These are phyloP conservation scores for Anguilla megastoma DNA, from an alignment of 2,797 vertebrate species.

Conservation along the genomic window DNA sequence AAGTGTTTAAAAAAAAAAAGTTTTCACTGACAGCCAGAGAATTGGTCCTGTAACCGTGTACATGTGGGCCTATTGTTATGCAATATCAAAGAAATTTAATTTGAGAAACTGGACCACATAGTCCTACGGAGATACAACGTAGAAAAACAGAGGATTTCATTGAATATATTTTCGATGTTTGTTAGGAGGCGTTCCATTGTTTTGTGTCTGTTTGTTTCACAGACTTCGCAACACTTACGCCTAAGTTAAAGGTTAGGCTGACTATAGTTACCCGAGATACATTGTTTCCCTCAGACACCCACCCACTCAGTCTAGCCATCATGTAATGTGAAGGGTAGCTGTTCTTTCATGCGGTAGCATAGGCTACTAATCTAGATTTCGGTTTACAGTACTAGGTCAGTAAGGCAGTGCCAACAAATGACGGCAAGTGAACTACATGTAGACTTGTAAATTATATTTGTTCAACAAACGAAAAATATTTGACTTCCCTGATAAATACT, in stretches of 20 bases:
- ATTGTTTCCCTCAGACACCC: not conserved
- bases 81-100: not conserved
- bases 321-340: not conserved
- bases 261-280: not conserved
- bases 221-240: not conserved
- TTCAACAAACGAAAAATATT: not conserved
- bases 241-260: not conserved
- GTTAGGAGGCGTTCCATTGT: not conserved
- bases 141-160: not conserved
- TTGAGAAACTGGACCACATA: not conserved
- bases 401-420: not conserved
- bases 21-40: not conserved
- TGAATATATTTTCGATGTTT: not conserved
- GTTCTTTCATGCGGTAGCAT: not conserved
- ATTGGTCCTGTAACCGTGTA: not conserved
- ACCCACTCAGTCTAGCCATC: not conserved
- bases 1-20: not conserved
- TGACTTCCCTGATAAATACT: not conserved
- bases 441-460: no score
- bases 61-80: slow-evolving; percentile 10
- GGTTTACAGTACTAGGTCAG: not conserved
- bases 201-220: not conserved
- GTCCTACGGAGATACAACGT: not conserved
- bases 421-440: not conserved
- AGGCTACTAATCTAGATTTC: not conserved